A percentile compares a stretch with the other conserved stretches of the same genome.
phyloP scores from a whole-genome alignment of 1,140 invertebrate genomes.

The Drosophila pseudoananassae region DNA sequence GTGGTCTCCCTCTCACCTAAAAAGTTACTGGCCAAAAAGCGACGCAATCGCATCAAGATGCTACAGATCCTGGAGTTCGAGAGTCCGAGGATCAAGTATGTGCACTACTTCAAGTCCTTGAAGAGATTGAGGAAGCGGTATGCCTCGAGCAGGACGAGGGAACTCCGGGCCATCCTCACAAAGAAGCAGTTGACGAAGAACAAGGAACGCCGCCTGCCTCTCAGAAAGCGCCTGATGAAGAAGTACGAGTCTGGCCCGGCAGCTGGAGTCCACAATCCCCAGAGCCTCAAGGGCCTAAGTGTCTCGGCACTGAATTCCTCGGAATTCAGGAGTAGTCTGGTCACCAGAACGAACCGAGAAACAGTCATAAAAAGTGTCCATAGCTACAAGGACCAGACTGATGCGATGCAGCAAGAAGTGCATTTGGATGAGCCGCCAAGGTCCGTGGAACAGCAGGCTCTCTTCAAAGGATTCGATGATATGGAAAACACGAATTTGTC shows the following conservation, averaged over 20 bases:
- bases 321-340: constrained; percentile 35
- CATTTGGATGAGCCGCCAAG: constrained; percentile 2
- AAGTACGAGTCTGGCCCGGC: constrained; percentile 35
- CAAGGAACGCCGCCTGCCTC: constrained; percentile 60
- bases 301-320: constrained; percentile 42
- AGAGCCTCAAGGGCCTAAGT: constrained; percentile 54
- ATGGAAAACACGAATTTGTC: constrained; percentile 63
- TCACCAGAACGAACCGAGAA: constrained; percentile 39
- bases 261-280: constrained; percentile 21
- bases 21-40: constrained; percentile 48
- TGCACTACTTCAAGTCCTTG: constrained; percentile 59
- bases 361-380: constrained; percentile 69
- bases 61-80: constrained; percentile 66
- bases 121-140: constrained; percentile 37
- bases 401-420: background rate
- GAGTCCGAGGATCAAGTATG: constrained; percentile 67
- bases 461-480: constrained; percentile 69
- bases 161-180: constrained; percentile 30
- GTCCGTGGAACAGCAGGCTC: constrained; percentile 53
- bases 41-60: constrained; percentile 71
- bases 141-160: constrained; percentile 25
- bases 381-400: constrained; percentile 40
- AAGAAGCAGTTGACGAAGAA: constrained; percentile 36
- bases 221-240: constrained; percentile 62
- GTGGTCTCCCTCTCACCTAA: background rate